Evolutionary conservation across 2,888 invertebrate species (phyloP), one percentile per base, ranked within the genome.

Genomic region (Willowsia nigromaculata): DNA sequence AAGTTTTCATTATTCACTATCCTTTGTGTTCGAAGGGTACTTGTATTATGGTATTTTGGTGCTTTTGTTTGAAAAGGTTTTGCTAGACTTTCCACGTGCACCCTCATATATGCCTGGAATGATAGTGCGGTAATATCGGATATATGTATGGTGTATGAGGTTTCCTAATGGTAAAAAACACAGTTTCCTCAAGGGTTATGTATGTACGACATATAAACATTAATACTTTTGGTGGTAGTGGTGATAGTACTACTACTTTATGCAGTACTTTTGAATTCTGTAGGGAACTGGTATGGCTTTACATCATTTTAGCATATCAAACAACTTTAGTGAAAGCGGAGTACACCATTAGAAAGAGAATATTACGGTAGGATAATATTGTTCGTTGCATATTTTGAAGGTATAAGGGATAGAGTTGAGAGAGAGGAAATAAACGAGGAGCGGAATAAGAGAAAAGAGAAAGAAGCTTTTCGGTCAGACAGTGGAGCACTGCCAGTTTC

Each of bases 301-400:
- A 86, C 80, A 86, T 86, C 50, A 80, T 78, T 80, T 86, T 86
- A 86, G 86, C 86, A 86, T 86, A 86, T 86, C 86, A 86, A 86
- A 86, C 86, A 80, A 86, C 50, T 85, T 76, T 59, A 43, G 65
- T 40, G 65, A 47, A 65, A 81, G 81, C 59, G 59, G 33, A 68
- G 65, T 33, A 50, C 76, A 85, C 68, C 25, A 76, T 76, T 53
- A 74, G 56, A 83, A 71, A 15, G 68, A 53, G 71, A 84, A 74
- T 62, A 40, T 71, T 78, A 53, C 18, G 71, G 43, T 43, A 43
- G 43, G 43, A 25, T 71, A 40, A 71, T 71, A 22, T 25, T 43
- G 15, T 33, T 53, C 53, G 9, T 53, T 78, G 76, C 76, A 78
- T 78, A 53, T 78, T 78, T 74, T 30, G n/a, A 53, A 78, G 53